Evolutionary conservation across 2,797 vertebrate species (phyloP).

Genomic region (Meriones psammophilus): DNA sequence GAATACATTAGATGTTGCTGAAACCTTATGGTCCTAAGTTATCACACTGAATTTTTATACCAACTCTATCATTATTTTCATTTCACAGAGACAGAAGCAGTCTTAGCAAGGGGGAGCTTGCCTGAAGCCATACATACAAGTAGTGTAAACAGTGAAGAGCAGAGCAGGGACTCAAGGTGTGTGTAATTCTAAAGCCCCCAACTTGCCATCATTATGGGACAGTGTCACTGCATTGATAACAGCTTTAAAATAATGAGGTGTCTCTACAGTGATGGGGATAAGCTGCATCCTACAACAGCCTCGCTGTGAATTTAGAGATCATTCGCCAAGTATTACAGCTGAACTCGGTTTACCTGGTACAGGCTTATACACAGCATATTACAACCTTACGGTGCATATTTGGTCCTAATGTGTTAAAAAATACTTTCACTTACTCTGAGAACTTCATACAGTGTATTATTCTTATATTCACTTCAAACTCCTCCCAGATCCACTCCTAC

Average conservation of each 20-base stretch:
- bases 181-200: not conserved
- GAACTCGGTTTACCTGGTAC: not conserved
- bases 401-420: not conserved
- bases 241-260: constrained; percentile 22
- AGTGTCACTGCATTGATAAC: not conserved
- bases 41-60: constrained; percentile 1
- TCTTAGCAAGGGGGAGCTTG: not conserved
- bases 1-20: not conserved
- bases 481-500: not conserved
- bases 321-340: not conserved
- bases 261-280: not conserved
- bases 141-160: not conserved
- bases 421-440: not conserved
- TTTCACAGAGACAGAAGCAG: constrained; percentile 27
- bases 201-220: not conserved
- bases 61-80: not conserved
- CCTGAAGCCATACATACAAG: not conserved
- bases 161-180: not conserved
- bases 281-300: not conserved
- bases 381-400: not conserved
- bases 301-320: not conserved
- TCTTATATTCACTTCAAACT: not conserved
- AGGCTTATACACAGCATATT: not conserved
- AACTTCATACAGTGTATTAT: not conserved
- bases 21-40: not conserved